phyloP scores from a whole-genome alignment of 2,797 vertebrate genomes.

The Morus bassanus region DNA sequence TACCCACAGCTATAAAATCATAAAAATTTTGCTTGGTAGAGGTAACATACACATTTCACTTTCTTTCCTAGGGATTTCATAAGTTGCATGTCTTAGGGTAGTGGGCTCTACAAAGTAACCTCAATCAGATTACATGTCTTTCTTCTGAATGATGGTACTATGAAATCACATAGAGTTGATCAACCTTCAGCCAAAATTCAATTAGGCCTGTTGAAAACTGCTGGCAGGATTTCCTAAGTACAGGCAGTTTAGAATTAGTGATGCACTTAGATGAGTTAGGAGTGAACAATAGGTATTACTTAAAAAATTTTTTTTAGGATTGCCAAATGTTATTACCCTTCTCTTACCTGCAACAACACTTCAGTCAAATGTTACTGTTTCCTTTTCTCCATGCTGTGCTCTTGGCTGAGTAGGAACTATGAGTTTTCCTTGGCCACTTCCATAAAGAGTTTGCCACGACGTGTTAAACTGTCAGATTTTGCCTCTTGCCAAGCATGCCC shows the following conservation, averaged over 20 bases:
- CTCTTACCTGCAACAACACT: background rate
- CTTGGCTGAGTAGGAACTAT: background rate
- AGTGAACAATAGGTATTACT: background rate
- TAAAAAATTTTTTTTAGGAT: background rate
- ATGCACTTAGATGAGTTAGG: background rate
- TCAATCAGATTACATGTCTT: background rate
- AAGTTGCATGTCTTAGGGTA: background rate
- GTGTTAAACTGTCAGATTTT: background rate
- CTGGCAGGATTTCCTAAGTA: background rate
- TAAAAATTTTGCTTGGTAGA: background rate
- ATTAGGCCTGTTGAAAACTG: background rate
- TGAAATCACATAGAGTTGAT: background rate
- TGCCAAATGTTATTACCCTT: background rate
- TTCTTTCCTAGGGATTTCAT: background rate
- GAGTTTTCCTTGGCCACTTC: background rate
- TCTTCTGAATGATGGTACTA: background rate
- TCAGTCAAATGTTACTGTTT: background rate
- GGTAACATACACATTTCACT: background rate
- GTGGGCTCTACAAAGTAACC: background rate
- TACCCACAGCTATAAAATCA: background rate
- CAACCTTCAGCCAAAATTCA: background rate
- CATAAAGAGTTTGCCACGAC: background rate
- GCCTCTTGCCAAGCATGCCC: background rate
- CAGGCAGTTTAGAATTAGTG: background rate
- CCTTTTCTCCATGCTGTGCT: rapidly evolving